Percentiles rank a stretch among this genome's conserved stretches.
Conservation (phyloP, 2,797 vertebrate species). For the Crotalus adamanteus region DNA sequence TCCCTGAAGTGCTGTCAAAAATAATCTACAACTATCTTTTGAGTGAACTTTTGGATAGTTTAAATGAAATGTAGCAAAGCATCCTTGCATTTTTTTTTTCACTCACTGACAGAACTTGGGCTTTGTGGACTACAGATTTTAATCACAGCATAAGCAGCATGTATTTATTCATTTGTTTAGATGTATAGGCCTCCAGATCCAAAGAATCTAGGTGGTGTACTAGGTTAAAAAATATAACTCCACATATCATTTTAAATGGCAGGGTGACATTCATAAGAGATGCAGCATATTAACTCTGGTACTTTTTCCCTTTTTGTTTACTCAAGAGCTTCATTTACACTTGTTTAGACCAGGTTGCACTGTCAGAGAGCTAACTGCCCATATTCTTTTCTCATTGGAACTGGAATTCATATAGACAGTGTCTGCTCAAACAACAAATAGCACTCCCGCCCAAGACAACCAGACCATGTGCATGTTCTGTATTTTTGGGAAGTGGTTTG, state of each 20-base stretch:
- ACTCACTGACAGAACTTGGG: not conserved
- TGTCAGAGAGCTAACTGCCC: not conserved
- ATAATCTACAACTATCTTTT: not conserved
- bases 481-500: not conserved
- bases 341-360: not conserved
- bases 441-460: not conserved
- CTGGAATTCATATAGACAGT: not conserved
- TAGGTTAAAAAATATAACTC: not conserved
- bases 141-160: not conserved
- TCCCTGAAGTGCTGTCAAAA: not conserved
- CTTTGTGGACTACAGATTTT: not conserved
- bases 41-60: not conserved
- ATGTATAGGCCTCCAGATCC: not conserved
- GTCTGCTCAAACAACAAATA: not conserved
- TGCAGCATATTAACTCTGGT: not conserved
- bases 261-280: not conserved
- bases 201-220: not conserved
- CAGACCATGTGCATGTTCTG: not conserved
- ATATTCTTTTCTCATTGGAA: not conserved
- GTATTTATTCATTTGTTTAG: not conserved
- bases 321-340: not conserved
- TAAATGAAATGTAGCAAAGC: not conserved
- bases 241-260: not conserved
- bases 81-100: not conserved
- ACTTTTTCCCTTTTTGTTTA: not conserved